Evolutionary conservation across 2,113 vertebrate species (phyloP).

Genomic region (Kryptolebias marmoratus): DNA sequence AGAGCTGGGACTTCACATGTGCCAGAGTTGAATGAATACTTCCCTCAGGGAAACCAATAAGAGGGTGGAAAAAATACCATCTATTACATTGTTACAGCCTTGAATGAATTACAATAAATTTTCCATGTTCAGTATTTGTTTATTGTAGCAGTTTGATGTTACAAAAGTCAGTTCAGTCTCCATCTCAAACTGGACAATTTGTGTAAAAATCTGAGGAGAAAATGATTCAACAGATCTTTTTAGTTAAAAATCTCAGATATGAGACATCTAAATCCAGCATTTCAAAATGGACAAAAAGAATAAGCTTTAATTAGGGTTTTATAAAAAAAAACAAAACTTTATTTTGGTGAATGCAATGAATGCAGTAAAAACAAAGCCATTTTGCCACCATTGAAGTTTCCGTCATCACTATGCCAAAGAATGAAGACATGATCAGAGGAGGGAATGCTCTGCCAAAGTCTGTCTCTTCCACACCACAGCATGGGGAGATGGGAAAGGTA

Average conservation of each 20-base stretch:
- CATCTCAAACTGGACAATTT: no score
- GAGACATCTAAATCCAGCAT: no score
- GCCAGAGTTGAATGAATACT: conserved; percentile 29
- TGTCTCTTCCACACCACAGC: conserved; percentile 61
- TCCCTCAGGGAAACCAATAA: conserved; percentile 21
- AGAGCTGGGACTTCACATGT: conserved; percentile 36
- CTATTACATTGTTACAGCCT: no score
- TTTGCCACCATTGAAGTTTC: conserved; percentile 45
- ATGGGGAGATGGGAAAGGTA: conserved; percentile 66
- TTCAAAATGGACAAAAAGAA: background rate
- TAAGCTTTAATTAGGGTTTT: background rate
- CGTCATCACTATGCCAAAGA: conserved; percentile 58
- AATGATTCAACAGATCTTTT: no score
- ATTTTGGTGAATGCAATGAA: conserved; percentile 10
- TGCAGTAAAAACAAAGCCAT: conserved; percentile 39
- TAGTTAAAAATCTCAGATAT: no score
- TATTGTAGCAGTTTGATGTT: no score
- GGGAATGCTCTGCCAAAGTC: conserved; percentile 56
- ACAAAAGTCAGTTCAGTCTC: no score
- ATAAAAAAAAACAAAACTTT: background rate
- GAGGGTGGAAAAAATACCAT: conserved; percentile 2
- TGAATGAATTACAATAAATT: no score
- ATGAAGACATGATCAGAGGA: conserved; percentile 71
- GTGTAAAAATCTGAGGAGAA: no score
- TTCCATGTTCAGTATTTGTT: no score